Percentiles rank a stretch among this genome's conserved stretches.
Conservation (phyloP, 1,140 invertebrate genomes). For the Trypoxylus dichotomus region DNA sequence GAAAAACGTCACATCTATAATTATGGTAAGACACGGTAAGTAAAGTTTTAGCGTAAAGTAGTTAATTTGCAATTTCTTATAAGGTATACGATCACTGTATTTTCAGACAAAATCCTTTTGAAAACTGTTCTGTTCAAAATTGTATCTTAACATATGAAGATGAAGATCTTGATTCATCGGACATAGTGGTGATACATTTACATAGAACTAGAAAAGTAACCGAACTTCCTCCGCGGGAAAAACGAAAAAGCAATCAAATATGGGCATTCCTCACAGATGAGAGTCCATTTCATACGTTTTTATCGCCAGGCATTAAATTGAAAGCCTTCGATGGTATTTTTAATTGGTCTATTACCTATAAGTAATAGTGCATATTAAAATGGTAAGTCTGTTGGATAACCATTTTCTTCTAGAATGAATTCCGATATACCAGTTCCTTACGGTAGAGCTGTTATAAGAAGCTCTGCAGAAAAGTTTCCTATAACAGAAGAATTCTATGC, state of each 20-base stretch:
- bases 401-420: constrained; percentile 57
- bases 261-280: constrained; percentile 68
- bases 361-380: constrained; percentile 45
- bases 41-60: neutral
- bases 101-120: constrained; percentile 55
- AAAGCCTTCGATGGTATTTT: constrained; percentile 62
- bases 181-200: constrained; percentile 63
- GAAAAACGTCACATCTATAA: constrained; percentile 49
- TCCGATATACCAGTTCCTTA: constrained; percentile 72
- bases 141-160: constrained; percentile 58
- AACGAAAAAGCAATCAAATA: constrained; percentile 53
- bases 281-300: constrained; percentile 60
- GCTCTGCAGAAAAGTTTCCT: constrained; percentile 30
- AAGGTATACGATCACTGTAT: neutral
- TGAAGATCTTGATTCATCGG: constrained; percentile 52
- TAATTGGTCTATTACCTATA: constrained; percentile 80
- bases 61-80: neutral
- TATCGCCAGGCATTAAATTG: constrained; percentile 49
- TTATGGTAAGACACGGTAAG: constrained; percentile 40
- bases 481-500: constrained; percentile 3
- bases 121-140: constrained; percentile 59
- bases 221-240: constrained; percentile 53
- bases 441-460: constrained; percentile 58
- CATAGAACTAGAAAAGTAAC: constrained; percentile 53
- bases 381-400: neutral